Conservation (phyloP, 2,797 vertebrate species). For the Coluber constrictor region DNA sequence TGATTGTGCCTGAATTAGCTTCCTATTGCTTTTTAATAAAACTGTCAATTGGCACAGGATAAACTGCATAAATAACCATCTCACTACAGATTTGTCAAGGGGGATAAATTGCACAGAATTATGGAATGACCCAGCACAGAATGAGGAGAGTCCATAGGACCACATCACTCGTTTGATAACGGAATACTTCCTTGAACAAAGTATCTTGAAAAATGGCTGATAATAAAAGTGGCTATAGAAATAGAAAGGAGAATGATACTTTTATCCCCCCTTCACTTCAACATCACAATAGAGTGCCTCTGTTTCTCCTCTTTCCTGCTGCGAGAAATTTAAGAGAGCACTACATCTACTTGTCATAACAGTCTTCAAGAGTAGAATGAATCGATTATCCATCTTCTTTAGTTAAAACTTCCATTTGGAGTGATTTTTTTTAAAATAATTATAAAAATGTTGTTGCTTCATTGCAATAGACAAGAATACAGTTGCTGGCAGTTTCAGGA, state of each 20-base stretch:
- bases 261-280: neutral
- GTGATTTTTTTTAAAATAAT: constrained; percentile 29
- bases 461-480: constrained; percentile 39
- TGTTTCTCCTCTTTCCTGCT: constrained; percentile 28
- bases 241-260: neutral
- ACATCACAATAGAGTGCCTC: constrained; percentile 32
- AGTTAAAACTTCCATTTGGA: constrained; percentile 34
- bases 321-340: constrained; percentile 39
- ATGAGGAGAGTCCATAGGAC: neutral
- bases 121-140: neutral
- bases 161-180: neutral
- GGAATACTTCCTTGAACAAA: neutral
- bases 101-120: neutral
- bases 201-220: neutral
- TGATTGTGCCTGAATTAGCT: neutral
- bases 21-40: neutral
- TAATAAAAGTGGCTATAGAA: neutral
- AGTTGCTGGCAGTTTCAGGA: constrained; percentile 29
- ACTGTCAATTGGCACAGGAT: neutral
- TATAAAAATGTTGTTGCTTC: constrained; percentile 36
- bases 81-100: neutral
- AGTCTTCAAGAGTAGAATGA: constrained; percentile 32
- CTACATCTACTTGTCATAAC: constrained; percentile 44
- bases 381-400: constrained; percentile 40
- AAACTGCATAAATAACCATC: neutral